These are phyloP conservation scores for Mallateleia sp. DNA, from an alignment of 2,888 invertebrate species.

Conservation along the genomic window DNA sequence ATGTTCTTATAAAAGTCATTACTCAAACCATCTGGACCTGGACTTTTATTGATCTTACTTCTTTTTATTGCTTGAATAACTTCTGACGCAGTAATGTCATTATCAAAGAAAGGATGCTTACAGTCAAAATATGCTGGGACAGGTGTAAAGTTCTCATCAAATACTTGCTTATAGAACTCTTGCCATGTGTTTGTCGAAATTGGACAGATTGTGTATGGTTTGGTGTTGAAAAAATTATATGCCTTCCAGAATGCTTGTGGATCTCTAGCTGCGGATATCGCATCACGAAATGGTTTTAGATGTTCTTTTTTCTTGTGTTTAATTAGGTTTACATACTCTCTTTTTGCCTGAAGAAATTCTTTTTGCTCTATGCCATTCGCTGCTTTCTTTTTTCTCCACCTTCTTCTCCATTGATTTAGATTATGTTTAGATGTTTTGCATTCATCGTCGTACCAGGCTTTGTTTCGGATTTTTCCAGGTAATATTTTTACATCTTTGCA, in stretches of 20 bases:
- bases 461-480: not conserved
- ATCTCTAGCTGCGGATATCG: constrained; percentile 10
- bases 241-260: constrained; percentile 22
- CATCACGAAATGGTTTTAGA: constrained; percentile 8
- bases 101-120: constrained; percentile 19
- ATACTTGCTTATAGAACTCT: constrained; percentile 3
- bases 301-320: constrained; percentile 8
- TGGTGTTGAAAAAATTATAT: constrained; percentile 23
- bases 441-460: constrained; percentile 30
- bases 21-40: constrained; percentile 30
- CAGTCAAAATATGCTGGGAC: not conserved
- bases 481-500: not conserved
- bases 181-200: constrained; percentile 29
- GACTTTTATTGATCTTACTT: constrained; percentile 18
- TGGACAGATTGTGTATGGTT: not conserved
- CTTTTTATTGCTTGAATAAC: not conserved
- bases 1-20: constrained; percentile 44
- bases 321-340: not conserved
- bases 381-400: constrained; percentile 12
- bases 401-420: constrained; percentile 12
- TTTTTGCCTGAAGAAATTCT: constrained; percentile 14
- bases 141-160: not conserved
- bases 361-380: no score
- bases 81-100: constrained; percentile 13
- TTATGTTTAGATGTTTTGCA: constrained; percentile 16